phyloP scores from a whole-genome alignment of 1,140 invertebrate genomes.

The Ctenoplectra terminalis region DNA sequence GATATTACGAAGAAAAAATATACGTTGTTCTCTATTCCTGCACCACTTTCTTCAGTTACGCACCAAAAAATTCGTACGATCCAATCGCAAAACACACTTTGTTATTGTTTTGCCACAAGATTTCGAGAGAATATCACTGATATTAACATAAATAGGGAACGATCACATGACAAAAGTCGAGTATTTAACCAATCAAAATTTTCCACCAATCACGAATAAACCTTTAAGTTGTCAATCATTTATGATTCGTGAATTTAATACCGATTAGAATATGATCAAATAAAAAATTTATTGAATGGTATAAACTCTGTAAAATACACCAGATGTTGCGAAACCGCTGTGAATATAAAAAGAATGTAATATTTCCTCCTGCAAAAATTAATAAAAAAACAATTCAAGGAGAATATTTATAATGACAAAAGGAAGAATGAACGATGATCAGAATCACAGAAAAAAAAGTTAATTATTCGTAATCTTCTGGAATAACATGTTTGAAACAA shows the following conservation, averaged over 20 bases:
- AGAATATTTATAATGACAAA: too few relatives aligned
- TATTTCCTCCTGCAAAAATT: not conserved
- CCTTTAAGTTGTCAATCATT: constrained; percentile 17
- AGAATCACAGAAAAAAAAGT: not conserved
- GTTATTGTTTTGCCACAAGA: constrained; percentile 77
- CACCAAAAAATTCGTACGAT: constrained; percentile 32
- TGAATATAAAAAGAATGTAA: not conserved
- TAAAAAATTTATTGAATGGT: not conserved
- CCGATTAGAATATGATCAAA: not conserved
- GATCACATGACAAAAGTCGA: constrained; percentile 75
- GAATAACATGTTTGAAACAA: not conserved
- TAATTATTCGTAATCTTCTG: not conserved
- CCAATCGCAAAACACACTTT: constrained; percentile 52
- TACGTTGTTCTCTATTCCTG: not conserved
- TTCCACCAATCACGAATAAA: constrained; percentile 61
- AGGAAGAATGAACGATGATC: too few relatives aligned
- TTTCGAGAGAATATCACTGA: constrained; percentile 69
- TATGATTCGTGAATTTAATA: constrained; percentile 34
- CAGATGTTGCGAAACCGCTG: not conserved
- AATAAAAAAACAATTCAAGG: not conserved
- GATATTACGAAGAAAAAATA: not conserved
- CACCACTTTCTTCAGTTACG: constrained; percentile 34
- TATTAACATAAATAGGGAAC: constrained; percentile 72
- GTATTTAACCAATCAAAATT: constrained; percentile 64
- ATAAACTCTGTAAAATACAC: not conserved